These are phyloP conservation scores for Echinops telfairi DNA, from an alignment of 2,113 vertebrate genomes.

Conservation along the genomic window DNA sequence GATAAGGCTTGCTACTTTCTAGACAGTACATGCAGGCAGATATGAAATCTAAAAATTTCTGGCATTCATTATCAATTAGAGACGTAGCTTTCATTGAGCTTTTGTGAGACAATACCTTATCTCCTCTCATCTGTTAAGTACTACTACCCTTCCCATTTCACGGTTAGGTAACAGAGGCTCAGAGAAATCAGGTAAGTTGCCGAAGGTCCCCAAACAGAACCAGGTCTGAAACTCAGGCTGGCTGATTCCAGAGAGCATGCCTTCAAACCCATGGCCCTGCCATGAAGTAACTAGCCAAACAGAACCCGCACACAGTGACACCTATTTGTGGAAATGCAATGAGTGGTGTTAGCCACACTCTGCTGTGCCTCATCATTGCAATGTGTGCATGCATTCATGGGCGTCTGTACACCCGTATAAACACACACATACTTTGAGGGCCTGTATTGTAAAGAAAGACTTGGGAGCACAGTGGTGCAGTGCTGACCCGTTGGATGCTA, in stretches of 20 bases:
- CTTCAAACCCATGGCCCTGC: background rate
- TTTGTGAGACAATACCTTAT: background rate
- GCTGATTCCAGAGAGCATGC: background rate
- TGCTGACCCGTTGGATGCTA: too few species aligned
- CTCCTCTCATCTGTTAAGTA: background rate
- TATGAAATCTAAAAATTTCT: background rate
- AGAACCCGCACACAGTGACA: background rate
- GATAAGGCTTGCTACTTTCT: background rate
- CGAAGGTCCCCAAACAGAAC: background rate
- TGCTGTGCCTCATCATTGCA: background rate
- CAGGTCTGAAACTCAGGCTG: background rate
- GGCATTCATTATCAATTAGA: background rate
- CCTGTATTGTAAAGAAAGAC: too few species aligned
- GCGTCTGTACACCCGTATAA: background rate
- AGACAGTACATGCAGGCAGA: background rate
- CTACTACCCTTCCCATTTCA: background rate
- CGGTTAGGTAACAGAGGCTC: background rate
- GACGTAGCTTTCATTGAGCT: background rate
- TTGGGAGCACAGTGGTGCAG: too few species aligned
- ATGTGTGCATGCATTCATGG: too few species aligned
- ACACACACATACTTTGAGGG: background rate
- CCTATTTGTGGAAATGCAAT: background rate
- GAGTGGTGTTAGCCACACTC: background rate
- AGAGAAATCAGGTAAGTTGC: background rate
- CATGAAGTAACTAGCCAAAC: background rate